Base-by-base conservation (phyloP, 2,113 vertebrate species). In the Alectura lathami region DNA sequence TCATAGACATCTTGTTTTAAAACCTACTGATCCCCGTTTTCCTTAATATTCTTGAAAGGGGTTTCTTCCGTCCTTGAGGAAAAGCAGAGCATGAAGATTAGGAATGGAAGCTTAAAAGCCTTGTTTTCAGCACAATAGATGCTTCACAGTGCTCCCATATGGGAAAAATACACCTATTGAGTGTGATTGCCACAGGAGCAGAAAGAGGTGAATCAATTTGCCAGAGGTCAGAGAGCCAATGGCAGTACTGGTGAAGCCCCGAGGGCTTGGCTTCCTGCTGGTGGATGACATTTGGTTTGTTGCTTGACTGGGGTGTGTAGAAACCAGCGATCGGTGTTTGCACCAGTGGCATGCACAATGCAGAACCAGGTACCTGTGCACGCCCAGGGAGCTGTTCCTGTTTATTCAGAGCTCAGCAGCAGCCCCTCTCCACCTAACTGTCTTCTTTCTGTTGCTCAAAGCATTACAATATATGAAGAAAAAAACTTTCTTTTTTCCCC, bases 401-500 rank as follows among this genome's bases (percentile, higher is more conserved):
- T 77, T 89, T 83, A 51, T 59, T 50, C 34, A 59, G 54, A 77
- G 23, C 34, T 62, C 8, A 18, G 32, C 3, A 0, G 45, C 59
- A 13, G 36, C 29, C 34, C 23, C 34, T 96, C 56, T 75, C 32
- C 26, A 38, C 16, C 22, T 57, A 77, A 83, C 77, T 51, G 59
- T 80, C 59, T 53, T 89, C n/a, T 76, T 78, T 75, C 38, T 79
- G 62, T 76, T 80, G 45, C 54, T 89, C n/a, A 20, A 5, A 84
- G 18, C 22, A 24, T 77, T 56, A 42, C 20, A 51, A 1, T 40
- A 36, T 29, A 63, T 3, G 7, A 64, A 78, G 57, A 76, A 36
- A 5, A 36, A 5, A 38, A 2, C 0, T 1, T 24, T 53, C 17
- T 27, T 23, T 3, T 5, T 17, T 9, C 7, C 3, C 2, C 2